Evolutionary conservation across 2,888 invertebrate species (phyloP).

Genomic region (Scaptomyza parva): DNA sequence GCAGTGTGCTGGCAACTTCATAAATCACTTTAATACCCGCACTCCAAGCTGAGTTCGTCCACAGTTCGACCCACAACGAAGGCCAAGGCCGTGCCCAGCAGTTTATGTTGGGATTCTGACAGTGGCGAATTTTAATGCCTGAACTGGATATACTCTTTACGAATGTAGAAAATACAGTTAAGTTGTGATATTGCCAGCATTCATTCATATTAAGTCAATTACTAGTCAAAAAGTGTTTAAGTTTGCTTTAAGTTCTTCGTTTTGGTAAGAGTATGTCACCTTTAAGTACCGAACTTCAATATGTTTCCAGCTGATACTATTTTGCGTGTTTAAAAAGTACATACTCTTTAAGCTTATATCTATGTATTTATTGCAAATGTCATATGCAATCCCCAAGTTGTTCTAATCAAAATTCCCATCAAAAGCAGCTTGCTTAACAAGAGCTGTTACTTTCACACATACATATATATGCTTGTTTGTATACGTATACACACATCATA

Average conservation of each 20-base stretch:
- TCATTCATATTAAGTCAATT: too few species aligned
- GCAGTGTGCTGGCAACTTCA: slow-evolving; percentile 41
- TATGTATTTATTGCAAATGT: background rate
- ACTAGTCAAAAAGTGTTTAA: too few species aligned
- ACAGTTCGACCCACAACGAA: slow-evolving; percentile 6
- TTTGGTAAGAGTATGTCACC: too few species aligned
- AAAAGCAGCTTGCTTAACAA: background rate
- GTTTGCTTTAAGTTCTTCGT: too few species aligned
- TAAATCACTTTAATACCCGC: slow-evolving; percentile 56
- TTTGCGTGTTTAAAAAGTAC: too few species aligned
- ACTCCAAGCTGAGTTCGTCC: slow-evolving; percentile 10
- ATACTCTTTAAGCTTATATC: too few species aligned
- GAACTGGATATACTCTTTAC: slow-evolving; percentile 9
- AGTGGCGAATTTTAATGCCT: slow-evolving; percentile 17
- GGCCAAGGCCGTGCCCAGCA: slow-evolving; percentile 13
- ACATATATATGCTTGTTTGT: background rate
- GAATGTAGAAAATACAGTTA: background rate
- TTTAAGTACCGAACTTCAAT: too few species aligned
- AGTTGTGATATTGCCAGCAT: background rate
- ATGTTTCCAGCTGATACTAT: too few species aligned
- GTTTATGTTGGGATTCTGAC: slow-evolving; percentile 17
- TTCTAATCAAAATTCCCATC: background rate
- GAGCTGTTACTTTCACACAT: background rate
- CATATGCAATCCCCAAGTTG: background rate
- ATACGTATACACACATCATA: background rate